A percentile compares a stretch with the other conserved stretches of the same genome.
phyloP scores from a whole-genome alignment of 23 tunicate species.

The Diplosoma virens region DNA sequence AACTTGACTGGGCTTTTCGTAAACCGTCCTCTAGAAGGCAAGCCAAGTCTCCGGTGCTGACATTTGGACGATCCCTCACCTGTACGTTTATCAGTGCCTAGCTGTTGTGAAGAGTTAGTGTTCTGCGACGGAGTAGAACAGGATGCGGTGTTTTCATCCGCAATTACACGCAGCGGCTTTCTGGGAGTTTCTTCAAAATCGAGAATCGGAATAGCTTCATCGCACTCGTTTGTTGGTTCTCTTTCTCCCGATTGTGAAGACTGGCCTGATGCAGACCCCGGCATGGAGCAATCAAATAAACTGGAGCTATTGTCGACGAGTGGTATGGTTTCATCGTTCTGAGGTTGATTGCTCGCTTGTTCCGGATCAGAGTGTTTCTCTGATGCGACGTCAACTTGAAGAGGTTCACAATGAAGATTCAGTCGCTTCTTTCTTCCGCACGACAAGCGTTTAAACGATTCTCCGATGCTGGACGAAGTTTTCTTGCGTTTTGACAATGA shows the following conservation, averaged over 20 bases:
- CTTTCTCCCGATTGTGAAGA: neutral
- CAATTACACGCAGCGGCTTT: neutral
- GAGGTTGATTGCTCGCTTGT: neutral
- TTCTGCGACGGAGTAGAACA: neutral
- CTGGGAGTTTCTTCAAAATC: neutral
- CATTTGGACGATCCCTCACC: neutral
- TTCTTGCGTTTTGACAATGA: neutral
- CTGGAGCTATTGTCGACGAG: too few species aligned
- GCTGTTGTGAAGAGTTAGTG: neutral
- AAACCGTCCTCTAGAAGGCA: neutral
- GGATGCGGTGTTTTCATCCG: neutral
- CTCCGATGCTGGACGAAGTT: neutral
- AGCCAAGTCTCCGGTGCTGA: neutral
- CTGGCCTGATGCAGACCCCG: neutral
- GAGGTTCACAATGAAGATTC: neutral
- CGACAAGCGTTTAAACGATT: neutral
- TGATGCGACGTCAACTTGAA: neutral
- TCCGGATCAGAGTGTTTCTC: neutral
- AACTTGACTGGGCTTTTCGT: constrained; percentile 17
- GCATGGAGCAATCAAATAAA: neutral
- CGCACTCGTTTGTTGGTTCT: neutral
- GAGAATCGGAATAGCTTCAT: constrained; percentile 11
- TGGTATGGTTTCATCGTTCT: constrained; percentile 26
- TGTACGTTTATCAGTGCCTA: neutral
- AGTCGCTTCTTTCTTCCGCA: constrained; percentile 5